Evolutionary conservation across 2,888 invertebrate genomes (phyloP), one percentile per base, ranked within the genome.

Genomic region (Piscicola geometra): DNA sequence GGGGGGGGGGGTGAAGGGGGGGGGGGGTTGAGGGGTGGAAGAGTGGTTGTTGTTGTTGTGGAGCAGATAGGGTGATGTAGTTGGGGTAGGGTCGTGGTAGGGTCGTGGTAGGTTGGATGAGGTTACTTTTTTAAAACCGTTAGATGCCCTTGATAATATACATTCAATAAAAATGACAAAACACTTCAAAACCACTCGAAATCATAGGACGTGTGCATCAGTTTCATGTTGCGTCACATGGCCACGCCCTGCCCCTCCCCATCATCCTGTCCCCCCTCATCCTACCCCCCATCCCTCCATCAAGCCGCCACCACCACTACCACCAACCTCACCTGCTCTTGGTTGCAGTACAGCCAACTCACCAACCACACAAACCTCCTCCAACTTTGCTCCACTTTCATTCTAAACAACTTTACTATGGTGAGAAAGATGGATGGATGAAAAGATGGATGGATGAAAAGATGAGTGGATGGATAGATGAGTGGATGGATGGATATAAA

Each of bases 351-450:
- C 84, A 91, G 93, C 0, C 89, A 91, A 81, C 90, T 91, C 3
- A 92, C 93, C 83, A 92, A 92, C 33, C 93, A 93, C 82, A 86
- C 88, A 56, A 87, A 89, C 47, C 89, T 92, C 9, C 86, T 89
- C 70, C 75, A 78, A 32, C 80, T 81, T 0, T 86, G 86, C 77
- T 79, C 81, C 0, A 81, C 83, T 71, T 86, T 85, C 77, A 83
- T 95, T 67, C 93, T 92, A 84, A 93, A 93, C 92, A 96, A 96
- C 86, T 88, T 95, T 80, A 92, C 93, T 85, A 89, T 90, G 82
- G 91, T 93, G 32, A 18, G n/a, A 50, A 18, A n/a, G n/a, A n/a
- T n/a, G n/a, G n/a, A n/a, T n/a, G 64, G 30, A 21, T 64, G 64
- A 64, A 64, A 12, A n/a, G 21, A 30, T 21, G 64, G 25, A 64